Evolutionary conservation across 2,113 vertebrate species (phyloP).

Genomic region (Dipodomys spectabilis): DNA sequence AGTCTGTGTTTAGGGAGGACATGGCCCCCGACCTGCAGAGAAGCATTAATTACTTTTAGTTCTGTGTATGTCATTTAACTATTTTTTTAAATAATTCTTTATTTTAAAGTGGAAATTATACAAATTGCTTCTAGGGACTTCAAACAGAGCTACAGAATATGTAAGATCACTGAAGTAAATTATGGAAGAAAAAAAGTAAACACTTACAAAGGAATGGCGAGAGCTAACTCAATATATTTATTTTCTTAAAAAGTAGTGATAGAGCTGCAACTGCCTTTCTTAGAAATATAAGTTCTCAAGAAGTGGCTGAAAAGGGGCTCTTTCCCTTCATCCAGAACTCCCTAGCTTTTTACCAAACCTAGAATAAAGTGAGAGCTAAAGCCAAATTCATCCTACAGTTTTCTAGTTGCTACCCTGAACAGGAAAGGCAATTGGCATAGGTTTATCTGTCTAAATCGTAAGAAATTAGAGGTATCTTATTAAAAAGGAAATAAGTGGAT

Average conservation of each 20-base stretch:
- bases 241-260: neutral
- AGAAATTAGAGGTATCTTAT: neutral
- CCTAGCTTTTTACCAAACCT: neutral
- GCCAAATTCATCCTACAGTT: neutral
- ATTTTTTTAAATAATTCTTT: neutral
- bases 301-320: neutral
- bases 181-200: neutral
- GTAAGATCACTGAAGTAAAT: slow-evolving; percentile 9
- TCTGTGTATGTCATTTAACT: neutral
- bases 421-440: neutral
- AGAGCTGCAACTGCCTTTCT: no score
- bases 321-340: neutral
- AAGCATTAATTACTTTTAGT: neutral
- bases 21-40: neutral
- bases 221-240: neutral
- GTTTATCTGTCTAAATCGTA: slow-evolving; percentile 25
- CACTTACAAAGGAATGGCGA: neutral
- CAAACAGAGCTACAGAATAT: neutral
- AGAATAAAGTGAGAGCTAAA: neutral
- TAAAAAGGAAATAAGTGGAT: slow-evolving; percentile 2
- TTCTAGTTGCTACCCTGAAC: neutral
- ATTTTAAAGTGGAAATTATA: slow-evolving; percentile 46
- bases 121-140: slow-evolving; percentile 2
- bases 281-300: neutral
- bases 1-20: neutral